Evolutionary conservation across 35 echinoderm and acorn worm genomes (phyloP), one percentile per base, ranked within the genome.

Genomic region (Acanthaster planci): DNA sequence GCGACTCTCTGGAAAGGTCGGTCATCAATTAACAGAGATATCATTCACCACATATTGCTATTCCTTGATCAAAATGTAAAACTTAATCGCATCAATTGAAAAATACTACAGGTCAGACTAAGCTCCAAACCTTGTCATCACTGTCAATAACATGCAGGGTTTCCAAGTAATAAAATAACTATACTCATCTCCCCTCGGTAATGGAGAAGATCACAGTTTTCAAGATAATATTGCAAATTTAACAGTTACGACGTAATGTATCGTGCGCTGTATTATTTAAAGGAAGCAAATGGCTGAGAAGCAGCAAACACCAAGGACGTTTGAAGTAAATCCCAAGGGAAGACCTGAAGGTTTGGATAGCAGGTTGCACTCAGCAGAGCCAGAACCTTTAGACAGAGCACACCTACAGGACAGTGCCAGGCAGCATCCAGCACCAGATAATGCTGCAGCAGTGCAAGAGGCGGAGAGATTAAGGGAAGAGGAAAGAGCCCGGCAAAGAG

Each of bases 1-100:
- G 77, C 79, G 55, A 79, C 31, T 79, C 76, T 39, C 4, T 87
- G 29, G 85, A 85, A 31, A 76, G 83, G 67, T 76, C 42, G 12
- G 42, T 47, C 42, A 47, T 47, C 42, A 12, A 12, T 47, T 47
- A 6, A 47, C 42, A 47, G 27, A 77, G 42, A 47, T 47, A 47
- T 6, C 42, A 47, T 47, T 12, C 42, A 6, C 42, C 42, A 6
- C 4, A 6, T 12, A 47, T 12, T 6, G 42, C 4, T 47, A 47
- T 47, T 47, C 12, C 12, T n/a, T n/a, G n/a, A n/a, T n/a, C n/a
- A n/a, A n/a, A n/a, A n/a, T n/a, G n/a, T n/a, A n/a, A n/a, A n/a
- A n/a, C n/a, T n/a, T n/a, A n/a, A n/a, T n/a, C n/a, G n/a, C n/a
- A n/a, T n/a, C n/a, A n/a, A n/a, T n/a, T n/a, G n/a, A n/a, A n/a